A percentile compares a stretch with the other conserved stretches of the same genome.
Conservation (phyloP, 2,888 invertebrate genomes). For the Agrotis exclamationis region DNA sequence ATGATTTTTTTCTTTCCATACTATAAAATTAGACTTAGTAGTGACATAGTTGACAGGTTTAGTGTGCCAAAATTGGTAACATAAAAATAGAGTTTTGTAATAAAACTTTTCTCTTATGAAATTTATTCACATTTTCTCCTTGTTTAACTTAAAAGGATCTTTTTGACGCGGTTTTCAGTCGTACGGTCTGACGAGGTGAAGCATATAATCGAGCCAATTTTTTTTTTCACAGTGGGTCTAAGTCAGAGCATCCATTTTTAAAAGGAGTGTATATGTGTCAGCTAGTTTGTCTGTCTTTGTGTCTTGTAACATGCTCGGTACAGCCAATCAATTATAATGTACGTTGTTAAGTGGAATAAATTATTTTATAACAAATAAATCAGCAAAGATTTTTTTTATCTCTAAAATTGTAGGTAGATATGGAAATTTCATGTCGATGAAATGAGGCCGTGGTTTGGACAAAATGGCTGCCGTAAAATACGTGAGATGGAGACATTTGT, state of each 20-base stretch:
- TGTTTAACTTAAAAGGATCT: too few relatives aligned
- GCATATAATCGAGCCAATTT: too few relatives aligned
- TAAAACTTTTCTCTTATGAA: too few relatives aligned
- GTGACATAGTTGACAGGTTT: too few relatives aligned
- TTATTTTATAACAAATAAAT: conserved; percentile 41
- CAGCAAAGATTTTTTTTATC: conserved; percentile 13
- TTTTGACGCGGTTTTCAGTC: too few relatives aligned
- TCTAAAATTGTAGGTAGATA: conserved; percentile 39
- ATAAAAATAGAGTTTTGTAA: too few relatives aligned
- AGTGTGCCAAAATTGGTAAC: too few relatives aligned
- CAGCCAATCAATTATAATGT: conserved; percentile 22
- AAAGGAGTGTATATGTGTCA: conserved; percentile 22
- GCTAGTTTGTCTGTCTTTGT: conserved; percentile 35
- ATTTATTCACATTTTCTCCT: too few relatives aligned
- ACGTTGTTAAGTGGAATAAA: conserved; percentile 39
- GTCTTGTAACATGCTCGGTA: conserved; percentile 36
- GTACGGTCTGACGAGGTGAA: too few relatives aligned
- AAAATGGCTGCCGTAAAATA: not conserved
- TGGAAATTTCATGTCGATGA: conserved; percentile 9
- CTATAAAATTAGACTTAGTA: too few relatives aligned
- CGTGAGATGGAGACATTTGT: too few relatives aligned
- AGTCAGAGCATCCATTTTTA: not conserved
- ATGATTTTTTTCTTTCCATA: too few relatives aligned
- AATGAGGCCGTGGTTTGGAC: conserved; percentile 22
- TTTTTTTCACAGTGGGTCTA: not conserved